Evolutionary conservation across 1,140 invertebrate genomes (phyloP), one percentile per base, ranked within the genome.

Genomic region (Drosophila lowei): DNA sequence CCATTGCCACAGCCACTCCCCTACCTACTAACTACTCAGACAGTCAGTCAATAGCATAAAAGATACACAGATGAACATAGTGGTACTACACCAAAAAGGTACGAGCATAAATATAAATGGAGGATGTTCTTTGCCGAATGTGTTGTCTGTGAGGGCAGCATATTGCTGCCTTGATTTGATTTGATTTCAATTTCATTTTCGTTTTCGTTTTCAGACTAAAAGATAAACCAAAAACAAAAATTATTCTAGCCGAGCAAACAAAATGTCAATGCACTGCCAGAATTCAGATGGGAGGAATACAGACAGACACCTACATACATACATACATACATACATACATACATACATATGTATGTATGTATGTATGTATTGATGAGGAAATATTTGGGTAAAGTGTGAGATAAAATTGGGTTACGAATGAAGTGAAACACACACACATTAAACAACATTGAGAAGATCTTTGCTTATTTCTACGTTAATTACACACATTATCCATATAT

Each of bases 1-100:
- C 68, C 46, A 42, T 18, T 46, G 44, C 54, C 46, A 42, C 38
- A 25, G 43, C 68, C 46, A 42, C 18, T 30, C 54, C 44, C 48
- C 43, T 50, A 49, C 41, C 43, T 8, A 54, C 41, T 53, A 68
- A 44, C 63, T 42, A 61, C 75, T 73, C 83, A 86, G 81, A 88
- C 81, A 81, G 65, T 77, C 62, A 75, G 74, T 88, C 81, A 86
- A 86, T 75, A 85, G 28, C 73, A 59, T 60, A 65, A 75, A 67
- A 65, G 43, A 28, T 30, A 63, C 65, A 56, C 57, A 60, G 44
- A 23, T 43, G 54, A 62, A 52, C 0, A 9, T 30, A 8, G 30
- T 30, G 38, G 58, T 23, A 63, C 50, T 58, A 62, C 42, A 44
- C 49, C 41, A 62, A 67, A 73, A 66, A 81, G 62, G 62, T 77